Percentiles rank a stretch among this genome's conserved stretches.
Conservation (phyloP, 2,797 vertebrate species). For the Bovichtus variegatus region DNA sequence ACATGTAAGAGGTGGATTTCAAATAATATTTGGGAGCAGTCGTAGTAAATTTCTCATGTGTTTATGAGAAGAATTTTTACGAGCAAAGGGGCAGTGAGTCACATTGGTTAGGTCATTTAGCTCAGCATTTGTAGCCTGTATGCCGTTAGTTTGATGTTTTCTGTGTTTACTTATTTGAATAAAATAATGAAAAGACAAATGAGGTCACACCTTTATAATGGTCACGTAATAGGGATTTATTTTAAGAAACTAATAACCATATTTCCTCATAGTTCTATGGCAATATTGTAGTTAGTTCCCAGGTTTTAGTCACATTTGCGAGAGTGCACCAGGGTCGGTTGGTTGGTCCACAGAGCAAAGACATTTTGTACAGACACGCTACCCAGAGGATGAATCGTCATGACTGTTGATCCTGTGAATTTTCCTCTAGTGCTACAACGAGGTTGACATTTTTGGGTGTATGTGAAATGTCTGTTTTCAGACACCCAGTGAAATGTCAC, state of each 20-base stretch:
- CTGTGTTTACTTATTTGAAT: background rate
- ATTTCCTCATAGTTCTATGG: background rate
- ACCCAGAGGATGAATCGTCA: background rate
- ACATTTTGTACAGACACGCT: background rate
- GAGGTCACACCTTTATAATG: background rate
- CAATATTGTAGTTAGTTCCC: background rate
- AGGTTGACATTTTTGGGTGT: background rate
- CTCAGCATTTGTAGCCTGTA: constrained; percentile 3
- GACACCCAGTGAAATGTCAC: background rate
- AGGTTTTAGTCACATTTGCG: background rate
- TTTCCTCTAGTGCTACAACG: background rate
- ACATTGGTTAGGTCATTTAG: background rate
- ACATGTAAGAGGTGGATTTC: background rate
- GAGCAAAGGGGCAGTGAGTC: constrained; percentile 7
- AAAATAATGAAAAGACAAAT: background rate
- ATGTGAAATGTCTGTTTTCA: background rate
- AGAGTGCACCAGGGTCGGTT: too few relatives aligned
- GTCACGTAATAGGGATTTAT: background rate
- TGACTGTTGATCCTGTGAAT: background rate
- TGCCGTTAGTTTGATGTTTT: background rate
- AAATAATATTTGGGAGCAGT: constrained; percentile 14
- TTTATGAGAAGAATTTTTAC: constrained; percentile 12
- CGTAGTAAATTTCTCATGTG: constrained; percentile 18
- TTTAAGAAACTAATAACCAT: background rate
- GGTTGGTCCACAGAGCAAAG: background rate